phyloP scores from a whole-genome alignment of 2,888 invertebrate species.

The Drosophila silvestris region DNA sequence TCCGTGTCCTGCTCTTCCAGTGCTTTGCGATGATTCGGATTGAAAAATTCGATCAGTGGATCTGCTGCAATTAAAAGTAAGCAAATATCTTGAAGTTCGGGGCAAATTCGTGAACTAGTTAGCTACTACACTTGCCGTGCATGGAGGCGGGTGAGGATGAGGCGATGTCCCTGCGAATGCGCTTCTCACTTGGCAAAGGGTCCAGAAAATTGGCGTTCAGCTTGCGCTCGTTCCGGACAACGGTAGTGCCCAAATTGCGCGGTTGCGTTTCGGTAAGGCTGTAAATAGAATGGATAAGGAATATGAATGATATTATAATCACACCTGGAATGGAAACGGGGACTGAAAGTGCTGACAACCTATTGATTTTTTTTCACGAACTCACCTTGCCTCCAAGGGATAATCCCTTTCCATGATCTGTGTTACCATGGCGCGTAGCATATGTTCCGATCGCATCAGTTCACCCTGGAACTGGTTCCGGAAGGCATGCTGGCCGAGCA shows the following conservation, averaged over 20 bases:
- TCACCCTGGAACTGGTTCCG: constrained; percentile 76
- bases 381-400: constrained; percentile 37
- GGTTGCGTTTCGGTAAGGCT: constrained; percentile 34
- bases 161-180: constrained; percentile 80
- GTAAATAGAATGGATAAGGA: background rate
- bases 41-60: constrained; percentile 91
- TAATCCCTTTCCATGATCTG: constrained; percentile 66
- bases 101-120: background rate
- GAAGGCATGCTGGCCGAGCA: constrained; percentile 42
- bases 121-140: constrained; percentile 78
- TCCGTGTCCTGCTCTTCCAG: constrained; percentile 89
- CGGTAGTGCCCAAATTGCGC: constrained; percentile 16
- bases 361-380: background rate
- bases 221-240: constrained; percentile 75
- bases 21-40: constrained; percentile 89
- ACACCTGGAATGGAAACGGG: background rate
- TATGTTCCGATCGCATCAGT: constrained; percentile 73
- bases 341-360: background rate
- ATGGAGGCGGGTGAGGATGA: constrained; percentile 82
- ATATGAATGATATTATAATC: background rate
- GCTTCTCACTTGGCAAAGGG: constrained; percentile 42
- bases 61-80: constrained; percentile 71
- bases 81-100: background rate
- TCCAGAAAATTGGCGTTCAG: constrained; percentile 57
- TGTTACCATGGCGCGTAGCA: constrained; percentile 69